Evolutionary conservation across 2,113 vertebrate genomes (phyloP), one percentile per base, ranked within the genome.

Genomic region (Archocentrus centrarchus): DNA sequence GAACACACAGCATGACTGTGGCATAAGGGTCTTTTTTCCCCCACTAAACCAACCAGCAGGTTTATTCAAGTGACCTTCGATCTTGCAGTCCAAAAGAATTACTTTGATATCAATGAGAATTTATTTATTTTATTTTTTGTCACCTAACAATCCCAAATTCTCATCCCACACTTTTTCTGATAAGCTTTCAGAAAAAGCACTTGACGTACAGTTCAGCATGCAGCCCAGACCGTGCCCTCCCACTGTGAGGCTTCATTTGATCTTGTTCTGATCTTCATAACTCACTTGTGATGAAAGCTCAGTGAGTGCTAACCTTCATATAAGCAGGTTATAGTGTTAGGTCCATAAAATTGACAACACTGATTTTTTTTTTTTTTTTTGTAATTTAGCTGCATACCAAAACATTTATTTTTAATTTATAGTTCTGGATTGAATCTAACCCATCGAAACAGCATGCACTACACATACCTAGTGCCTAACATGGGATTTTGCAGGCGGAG

Each of bases 71-170:
- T 17, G 59, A 89, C 85, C 83, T 89, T 88, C 92, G 83, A 91
- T 90, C 83, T 81, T 30, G 73, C 35, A 66, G 62, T 82, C 70
- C 63, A 30, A 79, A 75, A 76, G 80, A 61, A 86, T 90, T 60
- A 78, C 7, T 37, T 73, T 22, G 7, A 61, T 83, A 91, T 92
- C 88, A 90, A 91, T 91, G 68, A 73, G 70, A 81, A 53, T 90
- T 57, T 78, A 59, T 47, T 83, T n/a, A n/a, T n/a, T n/a, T n/a
- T n/a, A n/a, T n/a, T 50, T 6, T 35, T 35, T 35, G 27, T 77
- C 66, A 53, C 50, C 53, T 3, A 20, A 55, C 37, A 18, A 59
- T 27, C 35, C 14, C 41, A 58, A 79, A 79, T 15, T 75, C 7
- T 10, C 24, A 20, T 11, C 63, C 15, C 68, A 27, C 63, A 76